These are phyloP conservation scores for Drosophila prostipennis DNA, from an alignment of 2,888 invertebrate species.

Conservation along the genomic window DNA sequence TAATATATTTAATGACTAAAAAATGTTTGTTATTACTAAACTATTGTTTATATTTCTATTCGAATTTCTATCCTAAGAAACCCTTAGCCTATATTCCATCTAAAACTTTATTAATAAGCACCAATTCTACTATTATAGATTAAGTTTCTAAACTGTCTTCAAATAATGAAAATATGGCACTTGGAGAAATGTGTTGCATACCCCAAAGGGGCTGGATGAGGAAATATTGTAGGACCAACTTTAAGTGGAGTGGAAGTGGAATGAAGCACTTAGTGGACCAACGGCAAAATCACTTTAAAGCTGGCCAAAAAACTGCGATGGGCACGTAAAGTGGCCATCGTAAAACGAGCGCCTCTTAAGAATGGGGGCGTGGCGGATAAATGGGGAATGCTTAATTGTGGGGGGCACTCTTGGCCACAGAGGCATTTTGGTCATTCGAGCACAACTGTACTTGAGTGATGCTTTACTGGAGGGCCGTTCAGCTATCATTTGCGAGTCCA, in stretches of 20 bases:
- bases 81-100: too few species aligned
- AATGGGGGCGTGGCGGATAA: conserved; percentile 4
- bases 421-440: conserved; percentile 4
- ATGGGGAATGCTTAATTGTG: conserved; percentile 25
- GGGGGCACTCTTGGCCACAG: not conserved
- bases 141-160: not conserved
- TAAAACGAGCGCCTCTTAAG: conserved; percentile 42
- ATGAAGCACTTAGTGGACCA: not conserved
- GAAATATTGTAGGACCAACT: conserved; percentile 5
- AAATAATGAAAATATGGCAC: not conserved
- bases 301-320: conserved; percentile 7
- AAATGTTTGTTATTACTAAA: too few species aligned
- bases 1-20: too few species aligned
- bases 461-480: not conserved
- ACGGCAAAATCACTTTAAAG: conserved; percentile 30
- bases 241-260: too few species aligned
- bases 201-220: conserved; percentile 20
- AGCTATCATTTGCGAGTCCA: not conserved
- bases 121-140: too few species aligned
- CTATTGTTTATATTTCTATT: too few species aligned
- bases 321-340: conserved; percentile 47
- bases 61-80: too few species aligned
- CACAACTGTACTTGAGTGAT: conserved; percentile 26
- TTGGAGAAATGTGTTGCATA: conserved; percentile 29
- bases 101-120: too few species aligned